Evolutionary conservation across 2,113 vertebrate genomes (phyloP).

Genomic region (Chascanopsetta lugubris): DNA sequence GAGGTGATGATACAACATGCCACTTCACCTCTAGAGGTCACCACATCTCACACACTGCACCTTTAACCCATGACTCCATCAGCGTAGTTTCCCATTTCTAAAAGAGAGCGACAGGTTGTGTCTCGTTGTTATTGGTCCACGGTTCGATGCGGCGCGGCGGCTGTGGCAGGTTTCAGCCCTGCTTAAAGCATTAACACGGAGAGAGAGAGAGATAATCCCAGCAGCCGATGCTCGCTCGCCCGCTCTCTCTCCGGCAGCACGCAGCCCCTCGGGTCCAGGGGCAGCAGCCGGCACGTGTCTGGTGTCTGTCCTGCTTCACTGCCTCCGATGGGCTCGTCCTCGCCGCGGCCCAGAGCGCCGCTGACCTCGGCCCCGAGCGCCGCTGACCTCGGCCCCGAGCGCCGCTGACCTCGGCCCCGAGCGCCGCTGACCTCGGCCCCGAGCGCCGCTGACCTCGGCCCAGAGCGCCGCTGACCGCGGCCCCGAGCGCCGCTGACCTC

Average conservation of each 20-base stretch:
- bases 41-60: no score
- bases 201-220: constrained; percentile 72
- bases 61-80: no score
- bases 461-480: background rate
- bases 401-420: no score
- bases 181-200: constrained; percentile 66
- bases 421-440: no score
- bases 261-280: constrained; percentile 48
- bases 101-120: no score
- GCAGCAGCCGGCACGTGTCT: constrained; percentile 46
- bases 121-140: constrained; percentile 11
- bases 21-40: no score
- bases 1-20: no score
- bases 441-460: no score
- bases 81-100: no score
- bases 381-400: no score
- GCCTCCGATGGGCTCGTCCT: background rate
- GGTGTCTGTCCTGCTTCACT: constrained; percentile 37
- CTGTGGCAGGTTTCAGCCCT: constrained; percentile 51
- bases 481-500: constrained; percentile 28
- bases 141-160: constrained; percentile 38
- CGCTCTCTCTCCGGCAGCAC: constrained; percentile 43
- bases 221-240: constrained; percentile 17
- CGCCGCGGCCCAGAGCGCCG: constrained; percentile 1
- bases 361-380: constrained; percentile 19